Evolutionary conservation across 2,113 vertebrate genomes (phyloP).

Genomic region (Solea senegalensis): DNA sequence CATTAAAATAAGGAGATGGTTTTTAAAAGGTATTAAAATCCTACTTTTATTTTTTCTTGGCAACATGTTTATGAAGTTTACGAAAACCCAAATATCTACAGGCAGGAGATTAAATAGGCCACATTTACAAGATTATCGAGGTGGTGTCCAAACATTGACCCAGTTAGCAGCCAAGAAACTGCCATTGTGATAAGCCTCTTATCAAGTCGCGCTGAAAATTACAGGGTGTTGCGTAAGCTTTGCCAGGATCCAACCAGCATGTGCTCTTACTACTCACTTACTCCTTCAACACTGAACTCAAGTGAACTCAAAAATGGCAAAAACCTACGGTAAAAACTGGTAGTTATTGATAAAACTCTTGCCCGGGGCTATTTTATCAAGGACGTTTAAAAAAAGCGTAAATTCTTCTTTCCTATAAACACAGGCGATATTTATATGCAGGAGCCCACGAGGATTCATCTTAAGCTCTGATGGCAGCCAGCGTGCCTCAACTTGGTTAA

Average conservation of each 20-base stretch:
- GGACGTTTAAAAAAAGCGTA: conserved; percentile 23
- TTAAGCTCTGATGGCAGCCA: conserved; percentile 2
- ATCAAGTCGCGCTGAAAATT: conserved; percentile 54
- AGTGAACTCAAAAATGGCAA: neutral
- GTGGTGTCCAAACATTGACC: conserved; percentile 56
- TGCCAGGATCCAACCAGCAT: conserved; percentile 29
- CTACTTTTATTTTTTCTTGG: neutral
- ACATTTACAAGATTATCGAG: conserved; percentile 38
- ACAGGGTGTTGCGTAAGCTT: conserved; percentile 75
- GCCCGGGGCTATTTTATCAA: conserved; percentile 45
- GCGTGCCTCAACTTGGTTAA: conserved; percentile 11
- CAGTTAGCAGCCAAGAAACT: conserved; percentile 45
- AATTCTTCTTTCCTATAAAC: conserved; percentile 40
- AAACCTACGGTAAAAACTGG: conserved; percentile 2
- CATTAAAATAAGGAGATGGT: too few species aligned
- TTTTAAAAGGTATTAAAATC: too few species aligned
- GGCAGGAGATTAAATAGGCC: conserved; percentile 45
- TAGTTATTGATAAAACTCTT: conserved; percentile 21
- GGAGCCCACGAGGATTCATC: conserved; percentile 11
- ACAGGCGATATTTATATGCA: conserved; percentile 37
- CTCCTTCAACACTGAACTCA: neutral
- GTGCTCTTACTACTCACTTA: conserved; percentile 13
- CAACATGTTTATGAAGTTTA: conserved; percentile 33
- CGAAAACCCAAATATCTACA: conserved; percentile 23
- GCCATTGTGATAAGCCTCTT: conserved; percentile 55